phyloP scores from a whole-genome alignment of 2,113 vertebrate genomes.

The Electrona antarctica region DNA sequence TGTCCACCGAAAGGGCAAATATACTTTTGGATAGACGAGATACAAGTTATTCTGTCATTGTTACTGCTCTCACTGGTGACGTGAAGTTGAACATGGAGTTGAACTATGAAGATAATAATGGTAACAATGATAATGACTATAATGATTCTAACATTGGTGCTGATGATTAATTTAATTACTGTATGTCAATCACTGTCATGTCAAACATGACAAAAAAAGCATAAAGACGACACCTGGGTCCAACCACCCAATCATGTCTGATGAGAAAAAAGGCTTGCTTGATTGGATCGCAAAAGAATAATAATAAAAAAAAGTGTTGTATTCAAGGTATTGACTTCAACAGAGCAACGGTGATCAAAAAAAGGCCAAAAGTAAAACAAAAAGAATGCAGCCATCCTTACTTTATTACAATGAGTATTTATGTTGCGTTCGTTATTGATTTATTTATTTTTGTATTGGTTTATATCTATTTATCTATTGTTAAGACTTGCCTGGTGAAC shows the following conservation, averaged over 20 bases:
- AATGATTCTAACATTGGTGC: slow-evolving; percentile 28
- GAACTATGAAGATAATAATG: background rate
- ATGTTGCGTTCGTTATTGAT: slow-evolving; percentile 60
- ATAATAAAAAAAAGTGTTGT: slow-evolving; percentile 61
- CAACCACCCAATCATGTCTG: slow-evolving; percentile 37
- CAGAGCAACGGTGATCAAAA: slow-evolving; percentile 48
- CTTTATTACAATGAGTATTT: slow-evolving; percentile 73
- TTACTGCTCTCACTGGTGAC: too few relatives aligned
- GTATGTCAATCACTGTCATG: slow-evolving; percentile 35
- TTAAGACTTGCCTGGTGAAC: slow-evolving; percentile 78
- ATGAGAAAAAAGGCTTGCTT: slow-evolving; percentile 27
- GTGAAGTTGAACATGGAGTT: too few relatives aligned
- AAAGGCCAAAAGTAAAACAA: slow-evolving; percentile 57
- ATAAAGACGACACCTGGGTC: slow-evolving; percentile 46
- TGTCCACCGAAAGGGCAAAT: too few relatives aligned
- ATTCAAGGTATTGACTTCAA: slow-evolving; percentile 68
- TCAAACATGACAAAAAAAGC: slow-evolving; percentile 54
- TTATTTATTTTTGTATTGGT: slow-evolving; percentile 81
- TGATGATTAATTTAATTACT: slow-evolving; percentile 63
- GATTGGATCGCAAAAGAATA: slow-evolving; percentile 32
- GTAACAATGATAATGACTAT: slow-evolving; percentile 28
- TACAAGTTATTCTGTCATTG: too few relatives aligned
- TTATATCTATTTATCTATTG: slow-evolving; percentile 77
- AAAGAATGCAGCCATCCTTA: slow-evolving; percentile 70
- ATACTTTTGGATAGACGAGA: too few relatives aligned